phyloP scores from a whole-genome alignment of 2,888 invertebrate species.

The Ernsta delagoae region DNA sequence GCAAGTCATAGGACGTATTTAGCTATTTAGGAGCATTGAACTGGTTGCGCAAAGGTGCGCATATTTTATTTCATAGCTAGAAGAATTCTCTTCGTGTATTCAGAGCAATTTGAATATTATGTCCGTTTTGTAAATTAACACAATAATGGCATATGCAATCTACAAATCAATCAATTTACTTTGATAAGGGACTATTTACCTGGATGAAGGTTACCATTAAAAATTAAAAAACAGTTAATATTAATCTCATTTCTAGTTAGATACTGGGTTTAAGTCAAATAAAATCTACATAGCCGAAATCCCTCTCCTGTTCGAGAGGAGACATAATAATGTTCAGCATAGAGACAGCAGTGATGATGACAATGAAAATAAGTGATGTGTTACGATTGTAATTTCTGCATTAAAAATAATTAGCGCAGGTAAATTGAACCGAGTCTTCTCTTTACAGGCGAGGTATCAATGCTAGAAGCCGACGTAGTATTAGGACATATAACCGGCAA shows the following conservation, averaged over 20 bases:
- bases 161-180: not conserved
- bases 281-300: too few relatives aligned
- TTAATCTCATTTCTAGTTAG: too few relatives aligned
- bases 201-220: too few relatives aligned
- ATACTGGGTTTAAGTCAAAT: too few relatives aligned
- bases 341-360: too few relatives aligned
- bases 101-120: not conserved
- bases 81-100: not conserved
- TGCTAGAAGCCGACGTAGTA: slow-evolving; percentile 95
- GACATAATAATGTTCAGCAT: too few relatives aligned
- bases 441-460: slow-evolving; percentile 85
- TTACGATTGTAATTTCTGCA: too few relatives aligned
- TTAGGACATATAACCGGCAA: slow-evolving; percentile 85
- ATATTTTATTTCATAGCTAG: not conserved
- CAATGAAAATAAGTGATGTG: too few relatives aligned
- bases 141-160: not conserved
- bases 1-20: not conserved
- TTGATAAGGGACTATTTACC: too few relatives aligned
- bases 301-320: too few relatives aligned
- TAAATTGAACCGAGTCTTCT: not conserved
- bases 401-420: too few relatives aligned
- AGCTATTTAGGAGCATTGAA: not conserved
- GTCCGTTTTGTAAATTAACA: not conserved
- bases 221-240: too few relatives aligned
- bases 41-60: not conserved